Evolutionary conservation across 2,113 vertebrate genomes (phyloP).

Genomic region (Mustela nigripes): DNA sequence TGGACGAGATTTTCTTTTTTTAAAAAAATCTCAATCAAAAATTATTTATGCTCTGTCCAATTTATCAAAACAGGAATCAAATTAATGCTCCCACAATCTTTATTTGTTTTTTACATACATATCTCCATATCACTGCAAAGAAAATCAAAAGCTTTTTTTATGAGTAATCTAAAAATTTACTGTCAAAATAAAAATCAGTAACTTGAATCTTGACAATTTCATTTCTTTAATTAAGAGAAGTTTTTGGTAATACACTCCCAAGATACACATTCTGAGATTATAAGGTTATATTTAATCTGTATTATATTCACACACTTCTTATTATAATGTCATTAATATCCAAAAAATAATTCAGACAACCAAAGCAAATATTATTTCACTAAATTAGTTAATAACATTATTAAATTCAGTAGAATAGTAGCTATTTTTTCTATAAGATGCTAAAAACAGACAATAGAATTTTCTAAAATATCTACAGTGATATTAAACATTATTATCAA

Average conservation of each 20-base stretch:
- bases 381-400: constrained; percentile 5
- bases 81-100: not conserved
- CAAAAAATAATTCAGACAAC: not conserved
- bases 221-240: not conserved
- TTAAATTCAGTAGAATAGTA: not conserved
- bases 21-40: not conserved
- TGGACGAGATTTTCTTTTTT: not conserved
- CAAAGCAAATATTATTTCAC: not conserved
- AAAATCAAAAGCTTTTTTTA: constrained; percentile 14
- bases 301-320: not conserved
- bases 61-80: not conserved
- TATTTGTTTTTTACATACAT: not conserved
- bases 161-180: not conserved
- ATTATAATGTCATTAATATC: not conserved
- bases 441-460: not conserved
- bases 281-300: not conserved
- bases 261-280: not conserved
- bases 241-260: not conserved
- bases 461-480: not conserved
- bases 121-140: not conserved
- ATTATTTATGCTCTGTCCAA: not conserved
- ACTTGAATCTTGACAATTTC: not conserved
- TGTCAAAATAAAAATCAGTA: not conserved
- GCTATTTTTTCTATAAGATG: not conserved
- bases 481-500: not conserved